Base-by-base conservation (phyloP, 2,797 vertebrate genomes). In the Oreonectes daqikongensis region DNA sequence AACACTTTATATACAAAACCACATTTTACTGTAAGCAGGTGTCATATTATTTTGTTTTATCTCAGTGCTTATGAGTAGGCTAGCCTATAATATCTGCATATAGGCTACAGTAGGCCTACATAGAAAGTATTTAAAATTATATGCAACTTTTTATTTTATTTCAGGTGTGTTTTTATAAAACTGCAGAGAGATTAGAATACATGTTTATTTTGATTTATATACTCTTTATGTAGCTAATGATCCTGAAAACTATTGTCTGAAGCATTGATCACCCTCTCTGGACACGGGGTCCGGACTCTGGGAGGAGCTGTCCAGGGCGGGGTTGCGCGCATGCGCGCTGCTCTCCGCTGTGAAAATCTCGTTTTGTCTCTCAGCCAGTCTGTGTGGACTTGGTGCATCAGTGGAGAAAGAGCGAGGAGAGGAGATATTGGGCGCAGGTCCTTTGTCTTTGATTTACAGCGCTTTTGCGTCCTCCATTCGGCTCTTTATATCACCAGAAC, bases 321-420 rank as follows among this genome's bases (percentile, higher is more conserved):
- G 94, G 93, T 90, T 84, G 59, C 77, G 92, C 95, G 95, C 95
- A 94, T 95, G 97, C 95, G 89, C 93, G 71, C 60, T 87, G 80
- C 81, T 69, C 78, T 84, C 80, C 82, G n/a, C 77, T 79, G 7
- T 55, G 77, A 74, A 79, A 79, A 83, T 85, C 89, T 71, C 70
- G 81, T 68, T 65, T 85, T 85, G 88, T 35, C 35, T 92, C 86
- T 90, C 86, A 89, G 83, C 88, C 87, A 75, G 92, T 92, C 86
- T 92, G 92, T 92, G 92, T 88, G 83, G 90, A 87, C 89, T 91
- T 89, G 89, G 90, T 90, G 83, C 91, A 91, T 91, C 88, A 86
- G 90, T 82, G 91, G 82, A 90, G 84, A 91, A 81, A 87, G 80
- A 57, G 53, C 2, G 24, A 57, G 87, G 86, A 89, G 88, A 87